phyloP scores from a whole-genome alignment of 2,113 vertebrate genomes.

The Passer domesticus region DNA sequence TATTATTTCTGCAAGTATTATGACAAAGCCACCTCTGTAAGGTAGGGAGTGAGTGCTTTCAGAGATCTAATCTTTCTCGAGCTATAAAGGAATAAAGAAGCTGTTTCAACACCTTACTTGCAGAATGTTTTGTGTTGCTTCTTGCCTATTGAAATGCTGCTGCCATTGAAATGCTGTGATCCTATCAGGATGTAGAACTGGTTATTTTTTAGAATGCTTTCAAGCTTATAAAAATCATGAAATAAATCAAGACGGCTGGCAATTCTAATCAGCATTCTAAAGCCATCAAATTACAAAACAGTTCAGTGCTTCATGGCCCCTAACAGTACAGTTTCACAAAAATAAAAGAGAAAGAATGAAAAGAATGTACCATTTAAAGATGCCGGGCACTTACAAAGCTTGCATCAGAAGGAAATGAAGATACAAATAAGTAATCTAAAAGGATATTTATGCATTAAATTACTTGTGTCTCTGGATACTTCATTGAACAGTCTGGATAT shows the following conservation, averaged over 20 bases:
- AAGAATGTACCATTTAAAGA: background rate
- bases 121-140: slow-evolving; percentile 37
- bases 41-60: background rate
- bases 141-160: slow-evolving; percentile 30
- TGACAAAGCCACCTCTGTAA: slow-evolving; percentile 4
- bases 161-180: background rate
- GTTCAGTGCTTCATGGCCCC: background rate
- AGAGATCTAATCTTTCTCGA: slow-evolving; percentile 17
- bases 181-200: background rate
- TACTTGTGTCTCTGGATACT: background rate
- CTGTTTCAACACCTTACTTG: slow-evolving; percentile 31
- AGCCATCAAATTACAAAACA: background rate
- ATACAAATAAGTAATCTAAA: background rate
- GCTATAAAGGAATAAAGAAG: slow-evolving; percentile 44
- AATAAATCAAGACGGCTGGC: slow-evolving; percentile 12
- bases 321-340: background rate
- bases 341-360: background rate
- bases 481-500: background rate
- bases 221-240: background rate
- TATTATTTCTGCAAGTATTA: background rate
- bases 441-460: slow-evolving; percentile 16
- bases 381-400: background rate
- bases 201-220: slow-evolving; percentile 19
- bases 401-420: background rate
- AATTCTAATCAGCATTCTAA: slow-evolving; percentile 20